phyloP scores from a whole-genome alignment of 2,888 invertebrate genomes.

The Amiota mariae region DNA sequence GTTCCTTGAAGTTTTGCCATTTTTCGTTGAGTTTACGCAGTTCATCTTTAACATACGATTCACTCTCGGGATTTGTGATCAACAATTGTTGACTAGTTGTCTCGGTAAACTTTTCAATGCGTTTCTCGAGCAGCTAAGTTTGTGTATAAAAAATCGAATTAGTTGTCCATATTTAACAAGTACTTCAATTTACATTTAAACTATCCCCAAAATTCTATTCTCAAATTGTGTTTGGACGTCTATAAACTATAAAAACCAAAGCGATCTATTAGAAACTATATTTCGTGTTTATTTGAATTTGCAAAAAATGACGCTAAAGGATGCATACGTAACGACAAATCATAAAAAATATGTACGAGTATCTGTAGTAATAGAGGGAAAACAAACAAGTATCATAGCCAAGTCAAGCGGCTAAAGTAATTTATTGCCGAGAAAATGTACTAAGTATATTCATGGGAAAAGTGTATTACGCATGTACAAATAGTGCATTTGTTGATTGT shows the following conservation, averaged over 20 bases:
- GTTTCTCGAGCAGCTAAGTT: slow-evolving; percentile 79
- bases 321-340: not conserved
- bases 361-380: slow-evolving; percentile 30
- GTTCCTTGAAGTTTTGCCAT: slow-evolving; percentile 81
- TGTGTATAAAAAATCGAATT: slow-evolving; percentile 42
- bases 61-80: slow-evolving; percentile 74
- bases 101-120: slow-evolving; percentile 81
- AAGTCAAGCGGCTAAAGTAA: slow-evolving; percentile 55
- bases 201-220: no score
- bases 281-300: not conserved
- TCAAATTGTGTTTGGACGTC: no score
- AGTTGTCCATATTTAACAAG: no score
- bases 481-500: slow-evolving; percentile 21
- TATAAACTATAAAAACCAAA: no score
- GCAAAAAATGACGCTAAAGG: not conserved
- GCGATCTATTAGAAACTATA: no score
- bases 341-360: no score
- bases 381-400: slow-evolving; percentile 14
- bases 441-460: slow-evolving; percentile 40
- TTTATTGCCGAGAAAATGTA: slow-evolving; percentile 54
- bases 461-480: slow-evolving; percentile 16
- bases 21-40: slow-evolving; percentile 78
- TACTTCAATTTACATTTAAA: no score
- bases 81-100: slow-evolving; percentile 78
- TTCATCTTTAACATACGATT: slow-evolving; percentile 78